A percentile compares a stretch with the other conserved stretches of the same genome.
phyloP scores from a whole-genome alignment of 2,113 vertebrate genomes.

The Phyllostomus discolor region DNA sequence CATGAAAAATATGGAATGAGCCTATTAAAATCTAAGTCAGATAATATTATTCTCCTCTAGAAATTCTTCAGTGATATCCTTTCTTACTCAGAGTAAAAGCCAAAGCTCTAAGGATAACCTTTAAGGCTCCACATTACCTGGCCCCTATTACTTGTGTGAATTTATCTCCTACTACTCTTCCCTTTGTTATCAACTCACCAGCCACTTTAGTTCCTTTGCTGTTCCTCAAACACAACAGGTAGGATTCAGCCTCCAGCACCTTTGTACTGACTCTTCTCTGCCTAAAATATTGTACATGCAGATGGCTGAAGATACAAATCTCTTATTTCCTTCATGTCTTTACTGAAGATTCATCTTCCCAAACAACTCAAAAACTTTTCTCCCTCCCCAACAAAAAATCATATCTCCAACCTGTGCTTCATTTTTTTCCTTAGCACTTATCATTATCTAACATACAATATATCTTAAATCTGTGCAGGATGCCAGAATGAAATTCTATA shows the following conservation, averaged over 20 bases:
- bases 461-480: background rate
- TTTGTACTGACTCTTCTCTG: background rate
- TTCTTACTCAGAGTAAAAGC: constrained; percentile 1
- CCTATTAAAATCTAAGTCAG: background rate
- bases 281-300: background rate
- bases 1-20: background rate
- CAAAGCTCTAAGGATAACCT: background rate
- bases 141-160: background rate
- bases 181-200: background rate
- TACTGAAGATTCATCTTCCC: background rate
- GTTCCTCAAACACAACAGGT: background rate
- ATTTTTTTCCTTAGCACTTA: background rate
- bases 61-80: background rate
- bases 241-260: background rate
- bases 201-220: background rate
- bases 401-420: background rate
- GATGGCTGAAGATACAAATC: background rate
- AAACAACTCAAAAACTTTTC: background rate
- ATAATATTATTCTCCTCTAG: background rate
- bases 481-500: background rate
- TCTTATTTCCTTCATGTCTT: constrained; percentile 4
- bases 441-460: background rate
- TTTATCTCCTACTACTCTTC: background rate
- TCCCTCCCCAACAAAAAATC: background rate
- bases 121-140: background rate